phyloP scores from a whole-genome alignment of 2,888 invertebrate genomes.

The Callyntrura sp. region DNA sequence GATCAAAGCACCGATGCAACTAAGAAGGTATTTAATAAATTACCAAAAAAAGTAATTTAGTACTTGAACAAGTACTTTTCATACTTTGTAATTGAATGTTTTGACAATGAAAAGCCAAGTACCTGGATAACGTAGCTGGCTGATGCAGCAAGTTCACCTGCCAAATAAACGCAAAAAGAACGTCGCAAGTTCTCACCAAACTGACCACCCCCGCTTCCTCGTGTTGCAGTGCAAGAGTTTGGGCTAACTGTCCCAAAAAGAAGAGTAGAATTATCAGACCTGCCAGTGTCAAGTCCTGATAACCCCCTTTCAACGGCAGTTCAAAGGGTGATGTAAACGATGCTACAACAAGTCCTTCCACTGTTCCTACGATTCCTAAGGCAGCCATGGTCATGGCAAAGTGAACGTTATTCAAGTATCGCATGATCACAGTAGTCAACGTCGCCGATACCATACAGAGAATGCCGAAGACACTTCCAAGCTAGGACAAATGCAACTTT shows the following conservation, averaged over 20 bases:
- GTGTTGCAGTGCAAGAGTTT: slow-evolving; percentile 79
- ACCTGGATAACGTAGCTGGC: slow-evolving; percentile 78
- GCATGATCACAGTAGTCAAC: slow-evolving; percentile 77
- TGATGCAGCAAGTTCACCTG: slow-evolving; percentile 78
- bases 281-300: slow-evolving; percentile 76
- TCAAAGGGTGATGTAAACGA: slow-evolving; percentile 66
- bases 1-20: slow-evolving; percentile 62
- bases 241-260: slow-evolving; percentile 79
- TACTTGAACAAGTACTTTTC: neutral
- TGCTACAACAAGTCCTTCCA: slow-evolving; percentile 75
- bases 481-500: slow-evolving; percentile 60
- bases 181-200: slow-evolving; percentile 79
- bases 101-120: too few relatives aligned
- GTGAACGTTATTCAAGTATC: slow-evolving; percentile 78
- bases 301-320: slow-evolving; percentile 52
- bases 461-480: slow-evolving; percentile 78
- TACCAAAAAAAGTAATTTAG: slow-evolving; percentile 14
- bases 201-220: slow-evolving; percentile 81
- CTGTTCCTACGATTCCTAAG: slow-evolving; percentile 77
- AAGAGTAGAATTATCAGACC: slow-evolving; percentile 68
- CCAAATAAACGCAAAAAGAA: slow-evolving; percentile 78
- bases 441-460: slow-evolving; percentile 79
- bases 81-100: too few relatives aligned
- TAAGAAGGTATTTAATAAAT: too few relatives aligned
- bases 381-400: slow-evolving; percentile 77